Conservation (phyloP, 2,113 vertebrate genomes). For the Cariama cristata region DNA sequence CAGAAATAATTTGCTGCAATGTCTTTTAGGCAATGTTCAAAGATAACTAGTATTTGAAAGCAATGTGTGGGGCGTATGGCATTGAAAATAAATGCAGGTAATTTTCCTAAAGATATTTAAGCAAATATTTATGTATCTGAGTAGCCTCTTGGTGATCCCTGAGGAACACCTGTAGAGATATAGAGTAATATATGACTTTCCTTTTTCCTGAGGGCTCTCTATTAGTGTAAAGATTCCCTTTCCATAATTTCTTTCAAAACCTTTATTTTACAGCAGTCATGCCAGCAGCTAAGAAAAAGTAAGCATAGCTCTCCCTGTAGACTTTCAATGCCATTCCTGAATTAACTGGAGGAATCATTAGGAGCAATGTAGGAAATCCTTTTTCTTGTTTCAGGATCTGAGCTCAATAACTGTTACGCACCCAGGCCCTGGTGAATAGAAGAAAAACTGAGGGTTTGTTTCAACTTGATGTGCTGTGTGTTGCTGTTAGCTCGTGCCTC, state of each 20-base stretch:
- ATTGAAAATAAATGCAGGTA: not conserved
- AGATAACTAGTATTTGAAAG: not conserved
- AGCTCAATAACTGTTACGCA: not conserved
- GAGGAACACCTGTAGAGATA: not conserved
- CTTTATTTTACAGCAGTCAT: conserved; percentile 22
- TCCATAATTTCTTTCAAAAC: conserved; percentile 13
- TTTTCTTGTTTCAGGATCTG: not conserved
- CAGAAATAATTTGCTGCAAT: not conserved
- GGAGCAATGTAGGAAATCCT: not conserved
- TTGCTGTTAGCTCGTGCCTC: not conserved
- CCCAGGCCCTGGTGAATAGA: not conserved
- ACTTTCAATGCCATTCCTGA: not conserved
- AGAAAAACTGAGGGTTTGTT: not conserved
- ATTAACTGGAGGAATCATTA: conserved; percentile 31
- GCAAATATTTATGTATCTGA: not conserved
- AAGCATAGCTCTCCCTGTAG: conserved; percentile 14
- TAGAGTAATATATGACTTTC: not conserved
- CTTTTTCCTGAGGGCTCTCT: not conserved
- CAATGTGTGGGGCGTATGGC: not conserved
- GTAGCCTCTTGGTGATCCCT: not conserved
- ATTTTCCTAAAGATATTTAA: not conserved
- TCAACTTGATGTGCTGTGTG: not conserved
- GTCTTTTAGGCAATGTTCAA: not conserved
- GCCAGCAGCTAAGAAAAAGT: conserved; percentile 45
- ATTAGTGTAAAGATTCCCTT: not conserved